Base-by-base conservation (phyloP, 1,140 invertebrate species). In the Hylyphantes graminicola region DNA sequence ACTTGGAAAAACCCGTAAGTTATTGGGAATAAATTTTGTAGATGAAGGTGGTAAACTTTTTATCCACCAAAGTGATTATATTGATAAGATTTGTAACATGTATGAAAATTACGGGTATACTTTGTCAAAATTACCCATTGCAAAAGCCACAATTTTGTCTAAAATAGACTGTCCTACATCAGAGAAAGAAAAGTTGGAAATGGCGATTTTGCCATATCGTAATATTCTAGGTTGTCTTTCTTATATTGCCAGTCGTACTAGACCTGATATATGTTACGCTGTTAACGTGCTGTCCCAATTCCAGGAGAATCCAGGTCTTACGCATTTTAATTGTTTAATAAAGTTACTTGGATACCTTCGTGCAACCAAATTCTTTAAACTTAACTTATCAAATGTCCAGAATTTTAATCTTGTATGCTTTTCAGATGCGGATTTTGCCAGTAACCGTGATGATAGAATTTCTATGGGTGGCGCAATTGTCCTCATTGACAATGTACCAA, bases 81-180 rank as follows among this genome's bases (percentile, higher is more conserved):
- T 35, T 35, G 35, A 35, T 35, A 35, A 35, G 35, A 35, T 35
- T 35, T 35, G 35, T 5, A 35, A 35, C 35, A 35, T 35, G 35
- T 35, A 35, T 35, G 35, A 35, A 35, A 35, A 35, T 35, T 35
- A 35, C 35, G 35, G 35, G 35, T 15, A 12, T 63, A 17, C 19
- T 19, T 19, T 8, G 13, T 17, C 3, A 63, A 10, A 17, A 8
- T n/a, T 63, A 13, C 61, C 61, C 61, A 63, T 15, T 8, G 7
- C 61, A 11, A 63, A 63, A 63, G 61, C n/a, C n/a, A n/a, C n/a
- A 63, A n/a, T 63, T 63, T 19, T 63, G 6, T 63, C 61, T 63
- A 63, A 17, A 17, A 2, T 17, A 0, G 61, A 63, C 19, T 63
- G n/a, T 2, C 61, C 61, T 63, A 63, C n/a, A 5, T 8, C 61